Percentiles rank a stretch among this genome's conserved stretches.
Conservation (phyloP, 2,888 invertebrate genomes). For the Drosophila tripunctata region DNA sequence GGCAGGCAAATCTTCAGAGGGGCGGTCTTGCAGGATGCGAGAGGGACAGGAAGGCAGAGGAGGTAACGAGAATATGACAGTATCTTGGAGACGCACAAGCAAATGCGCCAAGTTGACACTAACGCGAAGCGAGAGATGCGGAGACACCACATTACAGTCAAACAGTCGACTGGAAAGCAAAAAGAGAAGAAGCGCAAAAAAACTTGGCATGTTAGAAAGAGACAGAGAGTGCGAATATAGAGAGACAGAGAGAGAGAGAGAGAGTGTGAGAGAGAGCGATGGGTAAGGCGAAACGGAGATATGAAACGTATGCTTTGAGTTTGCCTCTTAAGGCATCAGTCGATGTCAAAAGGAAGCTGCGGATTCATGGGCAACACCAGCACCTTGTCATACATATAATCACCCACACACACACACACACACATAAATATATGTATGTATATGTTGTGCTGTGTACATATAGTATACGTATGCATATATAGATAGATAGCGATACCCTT, state of each 20-base stretch:
- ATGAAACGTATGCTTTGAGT: slow-evolving; percentile 50
- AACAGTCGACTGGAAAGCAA: slow-evolving; percentile 2
- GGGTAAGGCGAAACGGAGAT: neutral
- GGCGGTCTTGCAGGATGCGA: neutral
- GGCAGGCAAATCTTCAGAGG: neutral
- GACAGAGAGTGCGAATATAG: neutral
- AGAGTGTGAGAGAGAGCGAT: neutral
- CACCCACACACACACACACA: slow-evolving; percentile 15
- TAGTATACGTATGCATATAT: slow-evolving; percentile 27
- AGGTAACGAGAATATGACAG: slow-evolving; percentile 55
- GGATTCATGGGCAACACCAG: slow-evolving; percentile 44
- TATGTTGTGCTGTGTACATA: slow-evolving; percentile 5
- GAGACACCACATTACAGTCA: slow-evolving; percentile 4
- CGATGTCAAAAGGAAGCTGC: slow-evolving; percentile 15
- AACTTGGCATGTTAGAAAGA: slow-evolving; percentile 20
- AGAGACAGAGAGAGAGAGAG: neutral
- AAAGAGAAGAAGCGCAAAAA: neutral
- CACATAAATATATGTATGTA: slow-evolving; percentile 13
- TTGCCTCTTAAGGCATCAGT: slow-evolving; percentile 44
- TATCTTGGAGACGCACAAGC: slow-evolving; percentile 72
- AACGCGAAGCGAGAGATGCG: slow-evolving; percentile 22
- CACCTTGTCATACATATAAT: slow-evolving; percentile 70
- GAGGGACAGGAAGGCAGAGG: no score
- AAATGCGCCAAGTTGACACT: slow-evolving; percentile 72
- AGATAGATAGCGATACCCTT: slow-evolving; percentile 79